These are phyloP conservation scores for Nipponacmea schrenckii DNA, from an alignment of 2,888 invertebrate genomes.

Conservation along the genomic window DNA sequence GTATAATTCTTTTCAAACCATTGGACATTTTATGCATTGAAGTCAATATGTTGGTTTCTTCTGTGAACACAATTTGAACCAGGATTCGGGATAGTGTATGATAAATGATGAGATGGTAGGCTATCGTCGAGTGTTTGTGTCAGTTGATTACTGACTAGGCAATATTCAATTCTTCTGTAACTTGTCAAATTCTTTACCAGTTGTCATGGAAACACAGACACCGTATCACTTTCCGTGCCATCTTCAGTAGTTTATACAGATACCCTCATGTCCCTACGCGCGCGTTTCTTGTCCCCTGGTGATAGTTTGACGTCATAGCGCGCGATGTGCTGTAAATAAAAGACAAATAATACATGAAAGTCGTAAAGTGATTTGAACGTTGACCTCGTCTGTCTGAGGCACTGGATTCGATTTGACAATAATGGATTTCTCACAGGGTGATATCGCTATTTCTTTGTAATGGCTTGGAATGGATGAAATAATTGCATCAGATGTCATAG, in stretches of 20 bases:
- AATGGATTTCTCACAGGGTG: not conserved
- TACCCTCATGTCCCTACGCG: not conserved
- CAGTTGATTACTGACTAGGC: too few relatives aligned
- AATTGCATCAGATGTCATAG: too few relatives aligned
- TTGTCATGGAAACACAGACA: too few relatives aligned
- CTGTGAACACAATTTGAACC: too few relatives aligned
- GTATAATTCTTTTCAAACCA: too few relatives aligned
- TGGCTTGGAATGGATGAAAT: not conserved
- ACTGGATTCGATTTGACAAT: not conserved
- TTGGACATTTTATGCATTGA: not conserved
- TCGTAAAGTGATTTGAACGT: not conserved
- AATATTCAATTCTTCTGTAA: too few relatives aligned
- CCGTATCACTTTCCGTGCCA: not conserved
- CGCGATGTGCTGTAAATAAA: slow-evolving; percentile 1
- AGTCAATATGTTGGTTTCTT: too few relatives aligned
- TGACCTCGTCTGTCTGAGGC: not conserved
- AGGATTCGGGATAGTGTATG: too few relatives aligned
- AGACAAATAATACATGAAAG: slow-evolving; percentile 6
- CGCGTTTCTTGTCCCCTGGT: not conserved
- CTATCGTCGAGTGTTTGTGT: too few relatives aligned
- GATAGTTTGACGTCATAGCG: not conserved
- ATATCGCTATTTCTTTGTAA: slow-evolving; percentile 1
- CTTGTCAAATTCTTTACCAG: too few relatives aligned
- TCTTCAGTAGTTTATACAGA: not conserved
- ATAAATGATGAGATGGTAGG: too few relatives aligned